phyloP scores from a whole-genome alignment of 1,140 invertebrate genomes.

The Cydia amplana region DNA sequence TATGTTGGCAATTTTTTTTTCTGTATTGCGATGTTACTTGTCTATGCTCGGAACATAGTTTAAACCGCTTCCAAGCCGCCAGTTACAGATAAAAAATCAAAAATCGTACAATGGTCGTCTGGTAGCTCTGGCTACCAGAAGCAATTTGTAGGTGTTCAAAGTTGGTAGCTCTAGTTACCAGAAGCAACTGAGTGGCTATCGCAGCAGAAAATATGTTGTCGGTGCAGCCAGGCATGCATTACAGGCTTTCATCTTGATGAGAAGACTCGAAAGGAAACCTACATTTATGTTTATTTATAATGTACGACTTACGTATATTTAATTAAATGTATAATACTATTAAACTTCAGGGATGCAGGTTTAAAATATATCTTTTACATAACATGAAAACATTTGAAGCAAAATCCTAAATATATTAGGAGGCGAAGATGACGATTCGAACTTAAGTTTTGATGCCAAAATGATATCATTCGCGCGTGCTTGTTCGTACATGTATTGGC shows the following conservation, averaged over 20 bases:
- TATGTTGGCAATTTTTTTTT: no score
- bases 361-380: neutral
- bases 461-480: neutral
- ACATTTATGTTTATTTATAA: neutral
- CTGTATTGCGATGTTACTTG: no score
- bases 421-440: neutral
- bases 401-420: neutral
- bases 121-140: no score
- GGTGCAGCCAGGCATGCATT: conserved; percentile 20
- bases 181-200: no score
- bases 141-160: no score
- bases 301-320: neutral
- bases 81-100: no score
- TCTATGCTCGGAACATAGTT: no score
- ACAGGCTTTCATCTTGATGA: conserved; percentile 22
- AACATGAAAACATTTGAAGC: no score
- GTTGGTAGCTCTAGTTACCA: no score
- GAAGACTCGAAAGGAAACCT: conserved; percentile 4
- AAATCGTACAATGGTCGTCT: no score
- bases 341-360: neutral
- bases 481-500: no score
- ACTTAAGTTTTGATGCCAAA: neutral
- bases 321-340: neutral
- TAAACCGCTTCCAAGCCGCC: no score
- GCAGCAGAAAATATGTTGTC: neutral